Evolutionary conservation across 2,888 invertebrate species (phyloP).

Genomic region (Drosophila macrothrix): DNA sequence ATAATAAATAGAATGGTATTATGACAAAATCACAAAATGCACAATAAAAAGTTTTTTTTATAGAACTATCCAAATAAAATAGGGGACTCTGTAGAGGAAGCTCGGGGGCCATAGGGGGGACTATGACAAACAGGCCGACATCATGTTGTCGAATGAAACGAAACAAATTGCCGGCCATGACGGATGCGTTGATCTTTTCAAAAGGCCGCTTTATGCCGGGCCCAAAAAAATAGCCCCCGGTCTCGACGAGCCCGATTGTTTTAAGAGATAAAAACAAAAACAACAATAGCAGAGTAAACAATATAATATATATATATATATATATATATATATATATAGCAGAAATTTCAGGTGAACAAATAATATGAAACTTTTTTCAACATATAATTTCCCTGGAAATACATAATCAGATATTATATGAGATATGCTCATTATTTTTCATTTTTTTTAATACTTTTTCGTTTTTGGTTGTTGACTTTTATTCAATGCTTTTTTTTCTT

Average conservation of each 20-base stretch:
- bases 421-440: conserved; percentile 27
- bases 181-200: conserved; percentile 65
- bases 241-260: conserved; percentile 37
- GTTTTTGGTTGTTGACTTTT: conserved; percentile 7
- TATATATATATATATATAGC: neutral
- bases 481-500: conserved; percentile 14
- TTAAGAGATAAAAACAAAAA: conserved; percentile 38
- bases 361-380: conserved; percentile 13
- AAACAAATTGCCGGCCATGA: conserved; percentile 68
- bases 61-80: neutral
- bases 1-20: conserved; percentile 33
- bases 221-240: conserved; percentile 16
- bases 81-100: neutral
- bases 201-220: conserved; percentile 44
- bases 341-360: conserved; percentile 12
- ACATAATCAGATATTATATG: conserved; percentile 17
- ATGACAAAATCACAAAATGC: conserved; percentile 10
- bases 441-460: neutral
- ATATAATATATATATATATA: conserved; percentile 11
- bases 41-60: conserved; percentile 3
- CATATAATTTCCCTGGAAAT: conserved; percentile 38
- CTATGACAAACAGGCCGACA: conserved; percentile 19
- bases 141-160: conserved; percentile 44
- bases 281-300: conserved; percentile 32
- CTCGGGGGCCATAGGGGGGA: neutral